Base-by-base conservation (phyloP, 2,113 vertebrate genomes). In the Bufo bufo region DNA sequence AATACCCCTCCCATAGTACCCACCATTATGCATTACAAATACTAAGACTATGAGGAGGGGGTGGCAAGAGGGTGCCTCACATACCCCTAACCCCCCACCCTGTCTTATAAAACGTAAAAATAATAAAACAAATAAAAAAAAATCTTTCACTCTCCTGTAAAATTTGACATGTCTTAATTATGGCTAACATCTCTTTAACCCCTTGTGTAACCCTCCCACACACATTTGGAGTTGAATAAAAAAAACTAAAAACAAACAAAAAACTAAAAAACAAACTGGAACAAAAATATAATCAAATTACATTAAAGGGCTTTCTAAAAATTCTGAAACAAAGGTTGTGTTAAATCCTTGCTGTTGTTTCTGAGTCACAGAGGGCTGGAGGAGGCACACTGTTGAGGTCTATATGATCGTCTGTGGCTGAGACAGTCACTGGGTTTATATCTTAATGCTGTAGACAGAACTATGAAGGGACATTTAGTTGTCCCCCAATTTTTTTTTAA, bases 331-430 rank as follows among this genome's bases (percentile, higher is more conserved):
- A 43, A 74, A 85, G 43, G 50, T 74, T 19, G 19, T 23, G 45
- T 75, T 61, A 63, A 85, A 74, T 74, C 83, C 66, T 85, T 61
- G 72, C 61, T 78, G 65, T 77, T 77, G 50, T 77, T 77, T 47
- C 16, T 63, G 65, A 87, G 23, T 87, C 47, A n/a, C 47, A 54
- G 13, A 69, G 80, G 86, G 86, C 43, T 77, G 58, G 85, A 75
- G 71, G 84, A 75, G 86, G 69, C 79, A 82, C 66, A 74, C 66
- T 63, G 54, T n/a, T 71, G 78, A 87, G 78, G 86, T 87, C 78
- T 56, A 58, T 69, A 77, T 75, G 71, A 88, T 83, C 80, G 59
- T 88, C 80, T 83, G 79, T 82, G 80, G 80, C 80, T 75, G 79
- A 83, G 65, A 82, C 79, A 82, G 86, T 74, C 80, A 13, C 66